Evolutionary conservation across 2,113 vertebrate species (phyloP).

Genomic region (Willisornis vidua): DNA sequence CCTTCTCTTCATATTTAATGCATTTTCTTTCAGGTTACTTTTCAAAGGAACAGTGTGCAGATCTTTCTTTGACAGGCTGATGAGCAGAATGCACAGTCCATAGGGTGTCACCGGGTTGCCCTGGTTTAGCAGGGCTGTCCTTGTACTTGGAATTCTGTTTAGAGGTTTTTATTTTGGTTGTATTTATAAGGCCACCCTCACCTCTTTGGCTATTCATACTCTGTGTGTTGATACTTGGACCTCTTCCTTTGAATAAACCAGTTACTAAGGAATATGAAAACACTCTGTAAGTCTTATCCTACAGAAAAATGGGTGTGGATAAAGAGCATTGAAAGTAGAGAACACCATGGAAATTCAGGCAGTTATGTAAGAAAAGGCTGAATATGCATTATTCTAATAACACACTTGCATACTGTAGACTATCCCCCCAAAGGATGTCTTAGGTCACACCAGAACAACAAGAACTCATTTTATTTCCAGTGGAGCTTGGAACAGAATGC

Average conservation of each 20-base stretch:
- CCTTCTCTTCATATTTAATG: background rate
- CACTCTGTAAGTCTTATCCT: background rate
- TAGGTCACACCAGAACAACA: background rate
- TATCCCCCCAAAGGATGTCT: background rate
- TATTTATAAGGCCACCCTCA: background rate
- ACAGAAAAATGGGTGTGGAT: background rate
- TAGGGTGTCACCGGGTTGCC: background rate
- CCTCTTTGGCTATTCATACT: background rate
- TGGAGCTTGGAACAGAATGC: background rate
- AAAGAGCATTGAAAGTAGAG: background rate
- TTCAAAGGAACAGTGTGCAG: background rate
- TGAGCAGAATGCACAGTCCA: background rate
- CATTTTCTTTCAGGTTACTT: background rate
- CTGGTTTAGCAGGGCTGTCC: background rate
- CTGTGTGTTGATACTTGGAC: background rate
- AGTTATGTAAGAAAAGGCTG: background rate
- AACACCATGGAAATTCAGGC: background rate
- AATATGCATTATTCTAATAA: background rate
- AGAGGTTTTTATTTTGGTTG: background rate
- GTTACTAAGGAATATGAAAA: background rate
- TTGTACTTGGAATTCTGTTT: background rate
- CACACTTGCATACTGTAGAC: background rate
- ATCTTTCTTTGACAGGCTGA: background rate
- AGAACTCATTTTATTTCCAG: background rate
- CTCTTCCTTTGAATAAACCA: background rate